phyloP scores from a whole-genome alignment of 2,797 vertebrate species.

The Jordanella pulchra region DNA sequence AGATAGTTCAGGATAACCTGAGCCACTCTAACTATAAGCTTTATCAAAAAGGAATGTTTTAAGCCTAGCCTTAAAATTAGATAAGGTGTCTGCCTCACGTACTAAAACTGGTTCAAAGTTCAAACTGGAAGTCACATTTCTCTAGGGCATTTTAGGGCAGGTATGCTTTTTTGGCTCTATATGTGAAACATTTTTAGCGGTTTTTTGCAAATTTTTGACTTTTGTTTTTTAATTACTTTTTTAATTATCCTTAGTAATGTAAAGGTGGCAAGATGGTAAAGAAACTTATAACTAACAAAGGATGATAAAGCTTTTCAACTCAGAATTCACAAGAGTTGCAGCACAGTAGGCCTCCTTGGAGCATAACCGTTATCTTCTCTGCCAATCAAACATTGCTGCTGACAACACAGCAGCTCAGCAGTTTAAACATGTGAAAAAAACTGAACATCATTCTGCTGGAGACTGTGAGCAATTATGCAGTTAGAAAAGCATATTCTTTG shows the following conservation, averaged over 20 bases:
- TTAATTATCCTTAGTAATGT: too few species aligned
- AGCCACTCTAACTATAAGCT: too few species aligned
- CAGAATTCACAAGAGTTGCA: slow-evolving; percentile 59
- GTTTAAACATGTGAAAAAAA: slow-evolving; percentile 2
- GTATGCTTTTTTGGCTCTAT: neutral
- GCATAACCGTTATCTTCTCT: slow-evolving; percentile 38
- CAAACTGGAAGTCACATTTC: too few species aligned
- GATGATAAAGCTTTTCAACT: slow-evolving; percentile 51
- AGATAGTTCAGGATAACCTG: too few species aligned
- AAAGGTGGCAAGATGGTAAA: too few species aligned
- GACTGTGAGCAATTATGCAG: neutral
- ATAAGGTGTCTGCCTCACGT: too few species aligned
- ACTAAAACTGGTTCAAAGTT: too few species aligned
- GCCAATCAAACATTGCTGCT: slow-evolving; percentile 44
- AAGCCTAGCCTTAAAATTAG: too few species aligned
- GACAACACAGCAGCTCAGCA: neutral
- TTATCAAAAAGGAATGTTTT: too few species aligned
- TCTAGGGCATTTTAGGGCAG: neutral
- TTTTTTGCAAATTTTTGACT: neutral
- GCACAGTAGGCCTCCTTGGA: slow-evolving; percentile 34
- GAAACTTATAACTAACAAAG: slow-evolving; percentile 20
- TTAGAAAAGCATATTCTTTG: neutral
- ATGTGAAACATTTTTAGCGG: neutral
- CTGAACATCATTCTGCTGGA: neutral
- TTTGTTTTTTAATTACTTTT: too few species aligned